These are phyloP conservation scores for Sphyrna mokarran DNA, from an alignment of 2,113 vertebrate genomes.

Conservation along the genomic window DNA sequence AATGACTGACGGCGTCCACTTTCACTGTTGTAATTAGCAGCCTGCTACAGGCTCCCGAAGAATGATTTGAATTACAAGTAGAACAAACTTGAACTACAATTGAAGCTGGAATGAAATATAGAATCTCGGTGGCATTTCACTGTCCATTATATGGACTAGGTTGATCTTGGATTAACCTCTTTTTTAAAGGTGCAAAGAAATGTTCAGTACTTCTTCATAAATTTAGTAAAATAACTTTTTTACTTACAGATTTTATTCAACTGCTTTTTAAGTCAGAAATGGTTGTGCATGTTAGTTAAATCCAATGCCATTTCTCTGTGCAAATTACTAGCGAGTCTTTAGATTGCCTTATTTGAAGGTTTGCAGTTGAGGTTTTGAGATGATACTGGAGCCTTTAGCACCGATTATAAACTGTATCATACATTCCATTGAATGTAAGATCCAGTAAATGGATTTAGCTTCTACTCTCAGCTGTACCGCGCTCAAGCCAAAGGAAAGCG, in stretches of 20 bases:
- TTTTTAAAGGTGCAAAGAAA: neutral
- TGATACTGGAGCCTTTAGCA: neutral
- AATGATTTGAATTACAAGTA: neutral
- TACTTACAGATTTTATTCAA: neutral
- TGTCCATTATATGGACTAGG: neutral
- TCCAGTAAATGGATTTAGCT: neutral
- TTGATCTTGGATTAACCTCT: neutral
- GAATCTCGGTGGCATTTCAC: neutral
- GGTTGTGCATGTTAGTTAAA: neutral
- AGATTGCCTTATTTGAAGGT: neutral
- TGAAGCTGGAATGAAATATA: neutral
- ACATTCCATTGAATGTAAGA: neutral
- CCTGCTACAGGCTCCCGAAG: neutral
- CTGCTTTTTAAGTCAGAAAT: neutral
- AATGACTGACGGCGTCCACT: neutral
- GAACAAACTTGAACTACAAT: neutral
- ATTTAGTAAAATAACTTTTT: too few relatives aligned
- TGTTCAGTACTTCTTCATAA: neutral
- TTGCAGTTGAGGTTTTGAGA: neutral
- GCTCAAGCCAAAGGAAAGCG: neutral
- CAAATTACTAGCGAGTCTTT: neutral
- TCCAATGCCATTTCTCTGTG: neutral
- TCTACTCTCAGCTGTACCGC: neutral
- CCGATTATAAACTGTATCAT: neutral
- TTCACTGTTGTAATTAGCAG: neutral